A percentile compares a stretch with the other conserved stretches of the same genome.
phyloP scores from a whole-genome alignment of 2,113 vertebrate species.

The Gallinago undulata region DNA sequence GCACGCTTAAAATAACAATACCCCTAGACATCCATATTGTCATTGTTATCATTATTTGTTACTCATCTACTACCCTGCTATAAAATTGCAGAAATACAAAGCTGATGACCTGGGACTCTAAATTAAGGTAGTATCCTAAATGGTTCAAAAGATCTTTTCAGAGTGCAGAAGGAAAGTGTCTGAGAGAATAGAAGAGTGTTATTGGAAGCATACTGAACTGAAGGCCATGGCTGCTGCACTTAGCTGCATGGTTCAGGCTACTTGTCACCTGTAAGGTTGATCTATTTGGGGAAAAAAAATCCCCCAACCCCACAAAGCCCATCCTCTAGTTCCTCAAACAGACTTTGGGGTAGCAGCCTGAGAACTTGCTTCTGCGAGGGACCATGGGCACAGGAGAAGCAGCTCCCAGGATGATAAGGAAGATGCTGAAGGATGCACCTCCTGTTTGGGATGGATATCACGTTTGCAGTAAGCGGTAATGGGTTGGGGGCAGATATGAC shows the following conservation, averaged over 20 bases:
- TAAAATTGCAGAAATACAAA: background rate
- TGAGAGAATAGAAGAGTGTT: background rate
- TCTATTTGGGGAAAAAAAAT: background rate
- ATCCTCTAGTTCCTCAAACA: background rate
- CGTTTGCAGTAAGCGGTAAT: slow-evolving; percentile 32
- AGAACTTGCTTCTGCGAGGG: background rate
- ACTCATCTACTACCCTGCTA: background rate
- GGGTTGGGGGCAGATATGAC: slow-evolving; percentile 42
- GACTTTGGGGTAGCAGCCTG: background rate
- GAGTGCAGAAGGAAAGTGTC: background rate
- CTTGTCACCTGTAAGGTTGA: background rate
- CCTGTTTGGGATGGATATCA: slow-evolving; percentile 56
- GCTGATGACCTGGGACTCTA: background rate
- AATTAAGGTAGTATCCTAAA: background rate
- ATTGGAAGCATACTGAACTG: background rate
- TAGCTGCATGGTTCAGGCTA: background rate
- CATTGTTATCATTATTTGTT: background rate
- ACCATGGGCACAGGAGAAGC: background rate
- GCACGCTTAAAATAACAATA: background rate
- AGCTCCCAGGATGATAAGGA: background rate
- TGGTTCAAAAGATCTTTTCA: background rate
- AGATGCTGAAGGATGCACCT: background rate
- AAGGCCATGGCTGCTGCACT: background rate
- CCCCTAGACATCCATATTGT: rapidly evolving
- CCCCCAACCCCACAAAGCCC: background rate